Percentiles rank a stretch among this genome's conserved stretches.
These are phyloP conservation scores for Thripadectes ignobilis DNA, from an alignment of 2,797 vertebrate genomes.

Conservation along the genomic window DNA sequence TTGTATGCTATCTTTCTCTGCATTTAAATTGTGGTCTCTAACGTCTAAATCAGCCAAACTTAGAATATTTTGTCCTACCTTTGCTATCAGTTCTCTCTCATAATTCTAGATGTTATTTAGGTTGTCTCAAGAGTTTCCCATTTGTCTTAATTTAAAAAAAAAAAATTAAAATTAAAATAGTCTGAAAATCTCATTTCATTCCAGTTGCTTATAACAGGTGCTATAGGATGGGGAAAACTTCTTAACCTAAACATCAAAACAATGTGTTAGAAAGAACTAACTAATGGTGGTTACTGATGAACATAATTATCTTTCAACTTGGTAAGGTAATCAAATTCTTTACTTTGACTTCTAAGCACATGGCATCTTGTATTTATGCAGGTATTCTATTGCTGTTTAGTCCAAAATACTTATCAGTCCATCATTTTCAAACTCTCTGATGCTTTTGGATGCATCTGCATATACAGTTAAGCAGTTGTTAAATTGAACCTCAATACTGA, in stretches of 20 bases:
- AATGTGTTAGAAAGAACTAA: neutral
- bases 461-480: neutral
- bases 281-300: neutral
- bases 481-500: neutral
- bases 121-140: neutral
- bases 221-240: neutral
- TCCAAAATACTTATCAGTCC: neutral
- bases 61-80: neutral
- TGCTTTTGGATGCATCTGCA: neutral
- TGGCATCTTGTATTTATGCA: neutral
- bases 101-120: neutral
- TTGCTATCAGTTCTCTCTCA: neutral
- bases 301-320: neutral
- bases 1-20: neutral
- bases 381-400: neutral
- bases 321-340: neutral
- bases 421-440: neutral
- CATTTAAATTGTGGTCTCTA: slow-evolving; percentile 25
- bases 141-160: neutral
- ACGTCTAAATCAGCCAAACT: neutral
- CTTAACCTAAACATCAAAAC: neutral
- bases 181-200: neutral
- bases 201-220: neutral
- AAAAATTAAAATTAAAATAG: neutral
- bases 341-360: neutral